Base-by-base conservation (phyloP, 2,113 vertebrate species). In the Oncorhynchus clarkii region DNA sequence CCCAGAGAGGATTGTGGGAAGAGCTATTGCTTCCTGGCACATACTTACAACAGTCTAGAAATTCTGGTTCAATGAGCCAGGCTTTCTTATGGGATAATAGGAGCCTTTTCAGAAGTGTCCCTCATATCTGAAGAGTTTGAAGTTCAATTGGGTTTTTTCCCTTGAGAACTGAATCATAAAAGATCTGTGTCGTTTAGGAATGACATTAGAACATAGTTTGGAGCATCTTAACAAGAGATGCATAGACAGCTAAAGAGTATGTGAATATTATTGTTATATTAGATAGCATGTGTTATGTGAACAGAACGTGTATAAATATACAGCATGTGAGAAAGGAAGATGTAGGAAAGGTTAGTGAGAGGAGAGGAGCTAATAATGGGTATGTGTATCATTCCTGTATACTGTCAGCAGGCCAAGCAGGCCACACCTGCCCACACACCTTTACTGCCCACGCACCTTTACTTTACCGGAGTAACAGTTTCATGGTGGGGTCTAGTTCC, bases 401-500 rank as follows among this genome's bases (percentile, higher is more conserved):
- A 77, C 69, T 89, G 88, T 88, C 80, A 78, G 22, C 29, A 0
- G 24, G 85, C 91, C 92, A 93, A 78, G 73, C 70, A 72, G 39
- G 39, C 39, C 39, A 75, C 75, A 85, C 88, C 82, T 86, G 79
- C 89, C 91, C 90, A 81, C 84, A 59, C 84, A 85, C 85, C 89
- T 89, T 85, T 77, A 81, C 84, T 79, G 69, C 24, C 60, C n/a
- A 12, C 60, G 1, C 7, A 22, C 24, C 60, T 26, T 64, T 64
- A 54, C 51, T 54, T 54, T 18, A 54, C 51, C 51, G 5, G 16
- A 54, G 51, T 4, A 54, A 54, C 39, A 57, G 67, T 54, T 73
- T 45, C 78, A 73, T 85, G 82, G 88, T 85, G 85, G 87, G 72
- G 80, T 76, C 82, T 82, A 74, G 84, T 86, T 91, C 89, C 88